Evolutionary conservation across 2,888 invertebrate species (phyloP), one percentile per base, ranked within the genome.

Genomic region (Agonum fuliginosum): DNA sequence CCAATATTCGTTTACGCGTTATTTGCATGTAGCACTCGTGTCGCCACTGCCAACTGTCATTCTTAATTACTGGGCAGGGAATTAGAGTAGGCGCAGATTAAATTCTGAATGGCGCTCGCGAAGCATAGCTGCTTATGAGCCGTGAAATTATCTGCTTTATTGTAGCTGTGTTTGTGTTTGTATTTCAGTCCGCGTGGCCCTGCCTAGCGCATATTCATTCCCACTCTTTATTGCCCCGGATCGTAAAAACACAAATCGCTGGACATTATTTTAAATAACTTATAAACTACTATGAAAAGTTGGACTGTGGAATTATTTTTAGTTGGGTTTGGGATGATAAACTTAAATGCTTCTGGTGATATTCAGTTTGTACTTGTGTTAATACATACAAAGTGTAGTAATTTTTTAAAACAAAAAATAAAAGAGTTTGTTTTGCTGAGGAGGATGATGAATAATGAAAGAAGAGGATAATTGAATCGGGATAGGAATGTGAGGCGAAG

Each of bases 51-150:
- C 51, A 12, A 71, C 62, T 74, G 73, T 62, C 62, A 46, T 43
- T 74, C 73, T 73, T 73, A 74, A 74, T 74, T 71, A 71, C 51
- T 8, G 30, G 12, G 14, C 30, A 19, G 71, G 71, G 71, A 71
- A 71, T 71, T 71, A 48, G 62, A 65, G 74, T 74, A 62, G 74
- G 74, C 74, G 43, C 62, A 62, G 74, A 74, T 74, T 74, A 74
- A 73, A 73, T 58, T 73, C 24, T 37, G 65, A 74, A 74, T 74
- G 65, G 27, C 2, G 43, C 41, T 37, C 54, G 67, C 67, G n/a
- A 67, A 37, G 67, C 37, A 67, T 41, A 14, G 41, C 19, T 27
- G 71, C 27, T 71, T 71, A 71, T 71, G 74, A 62, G n/a, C 27
- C 74, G 74, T 74, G 74, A 62, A 74, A 74, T 74, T 62, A 46